Percentiles rank a stretch among this genome's conserved stretches.
Conservation (phyloP, 2,797 vertebrate genomes). For the Artibeus jamaicensis region DNA sequence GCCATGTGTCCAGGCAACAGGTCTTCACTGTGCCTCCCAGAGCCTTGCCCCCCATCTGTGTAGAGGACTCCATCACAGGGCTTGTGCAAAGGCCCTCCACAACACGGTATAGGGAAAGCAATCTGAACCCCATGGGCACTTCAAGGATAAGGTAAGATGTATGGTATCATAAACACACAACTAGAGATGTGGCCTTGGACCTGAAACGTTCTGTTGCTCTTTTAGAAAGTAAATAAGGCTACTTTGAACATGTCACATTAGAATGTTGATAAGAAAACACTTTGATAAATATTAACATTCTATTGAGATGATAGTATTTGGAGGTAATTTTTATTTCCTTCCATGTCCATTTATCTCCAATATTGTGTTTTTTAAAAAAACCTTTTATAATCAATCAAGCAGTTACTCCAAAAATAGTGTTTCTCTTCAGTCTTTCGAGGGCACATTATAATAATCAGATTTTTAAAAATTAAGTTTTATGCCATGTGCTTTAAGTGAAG, state of each 20-base stretch:
- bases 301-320: not conserved
- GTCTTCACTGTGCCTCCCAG: not conserved
- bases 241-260: not conserved
- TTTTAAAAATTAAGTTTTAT: conserved; percentile 43
- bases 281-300: not conserved
- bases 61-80: not conserved
- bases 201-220: not conserved
- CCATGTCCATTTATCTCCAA: not conserved
- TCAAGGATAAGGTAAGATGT: not conserved
- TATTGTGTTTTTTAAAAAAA: not conserved
- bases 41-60: rapidly evolving
- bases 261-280: not conserved
- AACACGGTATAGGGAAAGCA: not conserved
- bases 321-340: not conserved
- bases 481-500: conserved; percentile 31
- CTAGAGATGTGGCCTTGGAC: not conserved
- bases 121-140: not conserved
- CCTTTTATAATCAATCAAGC: not conserved
- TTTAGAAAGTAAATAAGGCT: conserved; percentile 7
- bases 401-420: not conserved
- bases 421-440: conserved; percentile 11
- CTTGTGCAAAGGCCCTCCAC: rapidly evolving
- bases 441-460: conserved; percentile 24
- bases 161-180: not conserved
- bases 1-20: not conserved